Conservation (phyloP, 2,888 invertebrate species). For the Thecocarcelia acutangulata region DNA sequence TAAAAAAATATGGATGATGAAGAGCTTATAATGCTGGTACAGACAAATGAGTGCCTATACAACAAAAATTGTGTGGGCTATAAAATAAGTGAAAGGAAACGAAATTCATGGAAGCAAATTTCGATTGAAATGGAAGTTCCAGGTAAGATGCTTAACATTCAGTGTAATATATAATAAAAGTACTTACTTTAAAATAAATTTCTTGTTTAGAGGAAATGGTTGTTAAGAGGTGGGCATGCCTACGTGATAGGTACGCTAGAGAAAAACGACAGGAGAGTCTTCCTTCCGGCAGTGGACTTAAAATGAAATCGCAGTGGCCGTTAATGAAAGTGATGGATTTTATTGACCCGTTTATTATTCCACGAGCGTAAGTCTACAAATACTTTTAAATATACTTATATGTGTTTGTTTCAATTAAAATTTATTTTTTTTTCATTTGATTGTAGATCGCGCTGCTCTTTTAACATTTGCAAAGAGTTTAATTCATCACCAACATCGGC, state of each 20-base stretch:
- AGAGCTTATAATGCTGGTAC: neutral
- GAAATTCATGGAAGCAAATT: neutral
- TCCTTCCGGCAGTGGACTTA: conserved; percentile 3
- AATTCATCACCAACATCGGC: too few species aligned
- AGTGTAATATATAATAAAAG: neutral
- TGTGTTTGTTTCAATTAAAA: too few species aligned
- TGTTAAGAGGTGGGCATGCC: too few species aligned
- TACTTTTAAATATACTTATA: too few species aligned
- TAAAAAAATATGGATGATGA: conserved; percentile 10
- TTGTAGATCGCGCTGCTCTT: too few species aligned
- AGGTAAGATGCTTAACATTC: neutral
- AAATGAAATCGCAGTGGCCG: neutral
- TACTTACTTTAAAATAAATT: too few species aligned
- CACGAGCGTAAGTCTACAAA: conserved; percentile 8
- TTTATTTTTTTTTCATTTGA: too few species aligned
- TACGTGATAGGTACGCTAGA: conserved; percentile 7
- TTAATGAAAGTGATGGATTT: conserved; percentile 8
- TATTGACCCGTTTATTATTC: neutral
- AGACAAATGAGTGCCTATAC: neutral
- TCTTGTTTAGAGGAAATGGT: too few species aligned
- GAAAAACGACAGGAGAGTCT: conserved; percentile 7
- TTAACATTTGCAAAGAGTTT: too few species aligned
- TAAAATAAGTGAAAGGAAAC: neutral
- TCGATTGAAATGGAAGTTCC: neutral
- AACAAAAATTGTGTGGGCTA: neutral